phyloP scores from a whole-genome alignment of 2,888 invertebrate species.

The Microchrysa polita region DNA sequence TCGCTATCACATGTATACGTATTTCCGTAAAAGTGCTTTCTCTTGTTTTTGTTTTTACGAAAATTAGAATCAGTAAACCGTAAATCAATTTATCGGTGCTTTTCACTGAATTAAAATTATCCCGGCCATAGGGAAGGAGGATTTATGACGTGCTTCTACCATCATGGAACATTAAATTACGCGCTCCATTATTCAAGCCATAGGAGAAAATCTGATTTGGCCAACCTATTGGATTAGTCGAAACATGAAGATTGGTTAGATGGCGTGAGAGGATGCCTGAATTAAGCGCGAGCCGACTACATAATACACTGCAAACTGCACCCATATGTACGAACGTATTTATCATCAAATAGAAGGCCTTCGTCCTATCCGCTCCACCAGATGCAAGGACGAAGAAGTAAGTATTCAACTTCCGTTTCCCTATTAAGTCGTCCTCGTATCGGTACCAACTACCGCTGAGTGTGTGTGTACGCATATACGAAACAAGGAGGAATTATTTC shows the following conservation, averaged over 20 bases:
- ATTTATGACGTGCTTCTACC: background rate
- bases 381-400: background rate
- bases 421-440: conserved; percentile 3
- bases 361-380: background rate
- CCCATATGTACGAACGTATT: too few relatives aligned
- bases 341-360: background rate
- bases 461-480: background rate
- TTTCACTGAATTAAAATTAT: conserved; percentile 2
- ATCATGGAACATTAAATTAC: conserved; percentile 7
- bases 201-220: background rate
- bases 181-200: conserved; percentile 4
- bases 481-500: background rate
- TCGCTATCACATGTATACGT: too few relatives aligned
- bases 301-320: background rate
- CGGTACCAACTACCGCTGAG: too few relatives aligned
- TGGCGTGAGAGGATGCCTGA: background rate
- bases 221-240: background rate
- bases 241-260: background rate
- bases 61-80: conserved; percentile 4
- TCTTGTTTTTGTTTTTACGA: background rate
- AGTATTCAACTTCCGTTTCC: conserved; percentile 21
- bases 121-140: background rate
- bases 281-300: background rate
- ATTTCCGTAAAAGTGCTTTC: background rate
- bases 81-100: conserved; percentile 3